Percentiles rank a stretch among this genome's conserved stretches.
phyloP scores from a whole-genome alignment of 2,888 invertebrate genomes.

The Neocrepidodera transversa region DNA sequence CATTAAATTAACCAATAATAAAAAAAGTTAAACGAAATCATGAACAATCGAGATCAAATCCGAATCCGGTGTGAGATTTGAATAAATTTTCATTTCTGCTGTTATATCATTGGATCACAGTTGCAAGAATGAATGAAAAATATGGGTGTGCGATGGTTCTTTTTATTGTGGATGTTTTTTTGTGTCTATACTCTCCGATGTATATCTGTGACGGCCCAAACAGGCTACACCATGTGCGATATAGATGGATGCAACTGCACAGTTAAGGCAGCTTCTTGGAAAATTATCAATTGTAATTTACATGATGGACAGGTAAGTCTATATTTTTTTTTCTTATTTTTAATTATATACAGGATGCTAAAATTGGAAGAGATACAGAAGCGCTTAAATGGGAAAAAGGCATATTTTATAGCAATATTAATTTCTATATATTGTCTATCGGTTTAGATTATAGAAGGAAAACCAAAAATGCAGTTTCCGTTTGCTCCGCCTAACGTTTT shows the following conservation, averaged over 20 bases:
- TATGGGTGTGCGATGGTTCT: slow-evolving; percentile 41
- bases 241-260: slow-evolving; percentile 68
- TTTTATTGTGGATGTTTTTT: slow-evolving; percentile 45
- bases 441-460: too few species aligned
- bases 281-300: slow-evolving; percentile 71
- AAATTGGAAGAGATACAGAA: too few species aligned
- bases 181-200: slow-evolving; percentile 36
- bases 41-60: slow-evolving; percentile 28
- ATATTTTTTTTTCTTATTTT: background rate
- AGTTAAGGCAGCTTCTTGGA: slow-evolving; percentile 66
- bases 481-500: too few species aligned
- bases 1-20: too few species aligned
- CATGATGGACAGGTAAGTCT: slow-evolving; percentile 67
- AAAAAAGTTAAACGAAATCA: too few species aligned
- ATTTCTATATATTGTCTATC: too few species aligned
- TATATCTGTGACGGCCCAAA: slow-evolving; percentile 38
- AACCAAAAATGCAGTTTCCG: too few species aligned
- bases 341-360: too few species aligned
- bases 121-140: slow-evolving; percentile 44
- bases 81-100: slow-evolving; percentile 17
- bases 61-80: slow-evolving; percentile 15
- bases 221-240: slow-evolving; percentile 63
- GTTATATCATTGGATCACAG: slow-evolving; percentile 31
- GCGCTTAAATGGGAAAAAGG: too few species aligned
- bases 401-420: too few species aligned